Percentiles rank a stretch among this genome's conserved stretches.
Conservation (phyloP, 2,797 vertebrate species). For the Microctenopoma lineatum region DNA sequence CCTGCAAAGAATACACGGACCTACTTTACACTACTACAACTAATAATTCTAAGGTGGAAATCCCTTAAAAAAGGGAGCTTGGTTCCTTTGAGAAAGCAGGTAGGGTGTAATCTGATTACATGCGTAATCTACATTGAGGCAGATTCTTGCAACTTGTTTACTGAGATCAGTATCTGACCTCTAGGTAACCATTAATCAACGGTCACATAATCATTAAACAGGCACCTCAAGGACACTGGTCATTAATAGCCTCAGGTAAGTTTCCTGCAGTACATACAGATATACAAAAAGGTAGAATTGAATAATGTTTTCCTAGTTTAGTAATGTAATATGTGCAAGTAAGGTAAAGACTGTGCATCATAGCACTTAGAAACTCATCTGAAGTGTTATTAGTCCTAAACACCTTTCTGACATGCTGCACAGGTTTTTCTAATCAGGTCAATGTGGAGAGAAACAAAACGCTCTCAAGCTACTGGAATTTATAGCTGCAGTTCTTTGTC, state of each 20-base stretch:
- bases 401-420: background rate
- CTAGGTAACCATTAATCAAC: constrained; percentile 9
- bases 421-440: background rate
- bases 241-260: background rate
- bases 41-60: background rate
- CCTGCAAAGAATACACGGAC: constrained; percentile 77
- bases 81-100: background rate
- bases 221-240: background rate
- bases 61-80: no score
- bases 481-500: background rate
- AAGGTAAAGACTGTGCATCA: no score
- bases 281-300: no score
- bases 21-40: no score
- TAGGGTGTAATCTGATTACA: background rate
- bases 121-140: no score
- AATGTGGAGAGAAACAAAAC: background rate
- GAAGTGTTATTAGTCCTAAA: background rate
- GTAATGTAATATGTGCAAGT: no score
- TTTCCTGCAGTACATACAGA: background rate
- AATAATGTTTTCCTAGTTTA: background rate
- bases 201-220: constrained; percentile 7
- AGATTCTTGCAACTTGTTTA: constrained; percentile 1
- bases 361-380: background rate
- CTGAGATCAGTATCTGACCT: background rate
- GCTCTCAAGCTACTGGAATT: background rate